Conservation (phyloP, 1,140 invertebrate species). For the Hyphantria cunea region DNA sequence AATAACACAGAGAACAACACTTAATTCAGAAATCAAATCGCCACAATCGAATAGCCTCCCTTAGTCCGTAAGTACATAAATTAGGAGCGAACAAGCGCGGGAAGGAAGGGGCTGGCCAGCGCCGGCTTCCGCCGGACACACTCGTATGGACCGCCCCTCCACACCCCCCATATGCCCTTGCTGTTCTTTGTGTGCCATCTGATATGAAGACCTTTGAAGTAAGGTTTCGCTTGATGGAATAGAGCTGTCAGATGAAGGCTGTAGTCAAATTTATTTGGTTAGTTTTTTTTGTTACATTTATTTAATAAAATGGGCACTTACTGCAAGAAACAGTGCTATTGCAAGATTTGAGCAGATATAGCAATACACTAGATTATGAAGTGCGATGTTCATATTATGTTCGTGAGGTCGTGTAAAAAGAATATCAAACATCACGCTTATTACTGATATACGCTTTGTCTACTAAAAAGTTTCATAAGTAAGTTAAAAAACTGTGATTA, state of each 20-base stretch:
- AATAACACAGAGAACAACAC: neutral
- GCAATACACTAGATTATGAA: too few relatives aligned
- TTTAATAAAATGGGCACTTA: too few relatives aligned
- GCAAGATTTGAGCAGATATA: too few relatives aligned
- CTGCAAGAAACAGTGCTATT: too few relatives aligned
- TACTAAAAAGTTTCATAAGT: too few relatives aligned
- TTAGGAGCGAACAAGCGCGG: neutral
- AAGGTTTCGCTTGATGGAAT: neutral
- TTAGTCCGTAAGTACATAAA: slow-evolving; percentile 9
- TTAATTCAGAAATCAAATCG: slow-evolving; percentile 7
- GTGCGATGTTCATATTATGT: too few relatives aligned
- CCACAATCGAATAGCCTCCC: slow-evolving; percentile 8
- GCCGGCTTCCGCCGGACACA: slow-evolving; percentile 2
- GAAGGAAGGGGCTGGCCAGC: slow-evolving; percentile 4
- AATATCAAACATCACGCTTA: too few relatives aligned
- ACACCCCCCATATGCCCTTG: slow-evolving; percentile 1
- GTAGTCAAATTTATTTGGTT: too few relatives aligned
- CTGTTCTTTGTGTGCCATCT: neutral
- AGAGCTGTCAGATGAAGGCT: neutral
- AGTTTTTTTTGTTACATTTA: too few relatives aligned
- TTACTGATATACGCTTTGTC: too few relatives aligned
- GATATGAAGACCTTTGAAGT: slow-evolving; percentile 9
- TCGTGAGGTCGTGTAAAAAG: too few relatives aligned
- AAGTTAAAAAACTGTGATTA: too few relatives aligned
- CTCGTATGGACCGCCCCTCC: slow-evolving; percentile 3